Base-by-base conservation (phyloP, 2,888 invertebrate species). In the Hirtodrosophila duncani region DNA sequence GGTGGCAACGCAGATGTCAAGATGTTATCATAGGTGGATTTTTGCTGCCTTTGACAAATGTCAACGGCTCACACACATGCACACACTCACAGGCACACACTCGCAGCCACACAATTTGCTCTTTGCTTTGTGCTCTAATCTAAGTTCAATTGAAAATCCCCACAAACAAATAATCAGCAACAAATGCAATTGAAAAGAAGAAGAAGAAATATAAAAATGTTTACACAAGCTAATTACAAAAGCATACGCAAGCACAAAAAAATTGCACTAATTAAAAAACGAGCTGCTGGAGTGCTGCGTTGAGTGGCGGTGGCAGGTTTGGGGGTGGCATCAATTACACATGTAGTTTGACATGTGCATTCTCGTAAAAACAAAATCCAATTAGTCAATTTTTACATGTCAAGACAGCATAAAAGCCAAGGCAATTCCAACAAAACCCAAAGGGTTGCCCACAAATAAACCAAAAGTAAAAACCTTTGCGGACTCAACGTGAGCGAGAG, bases 401-500 rank as follows among this genome's bases (percentile, higher is more conserved):
- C 42, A 51, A 63, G 53, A 53, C 57, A 60, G 49, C 52, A 57
- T 58, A 57, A 61, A 74, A 68, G 59, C 56, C 43, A 38, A 64
- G 59, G 67, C 56, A 64, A 63, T 64, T 72, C 52, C 60, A 68
- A 64, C 63, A 72, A 64, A 59, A 68, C 62, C 51, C 53, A 58
- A 68, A 60, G 69, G 72, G 60, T 64, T 64, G 60, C 53, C n/a
- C 67, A 51, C 59, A 60, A 77, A 63, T 64, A 64, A 72, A 64
- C 58, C 60, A 62, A 61, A 66, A 62, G 58, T 59, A 60, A 62
- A 64, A 72, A 77, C 64, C 71, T 75, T 71, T 75, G 67, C 57
- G 55, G 49, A 18, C 29, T 42, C 2, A 18, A 33, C 4, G 17
- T 3, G 9, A 20, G 20, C 26, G 8, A 9, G 11, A 6, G 13